phyloP scores from a whole-genome alignment of 2,888 invertebrate genomes.

The Tricholauxania praeusta region DNA sequence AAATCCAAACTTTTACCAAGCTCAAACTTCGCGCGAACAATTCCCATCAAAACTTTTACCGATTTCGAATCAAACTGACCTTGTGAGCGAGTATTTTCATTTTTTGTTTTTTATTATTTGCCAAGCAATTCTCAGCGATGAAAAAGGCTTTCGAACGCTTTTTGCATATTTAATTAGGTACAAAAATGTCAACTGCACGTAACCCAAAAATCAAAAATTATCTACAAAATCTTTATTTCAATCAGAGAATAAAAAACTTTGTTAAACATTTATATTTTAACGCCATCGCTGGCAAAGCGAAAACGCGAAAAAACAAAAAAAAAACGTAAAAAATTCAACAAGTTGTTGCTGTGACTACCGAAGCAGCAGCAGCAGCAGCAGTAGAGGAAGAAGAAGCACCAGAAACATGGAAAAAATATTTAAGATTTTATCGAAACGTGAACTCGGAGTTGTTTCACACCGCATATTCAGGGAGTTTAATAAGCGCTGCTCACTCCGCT shows the following conservation, averaged over 20 bases:
- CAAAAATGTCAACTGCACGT: slow-evolving; percentile 35
- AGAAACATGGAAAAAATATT: background rate
- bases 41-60: no score
- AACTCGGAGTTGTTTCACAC: slow-evolving; percentile 55
- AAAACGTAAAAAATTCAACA: slow-evolving; percentile 35
- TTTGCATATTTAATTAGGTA: slow-evolving; percentile 63
- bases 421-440: slow-evolving; percentile 43
- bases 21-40: no score
- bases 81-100: no score
- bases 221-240: slow-evolving; percentile 18
- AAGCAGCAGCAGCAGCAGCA: slow-evolving; percentile 12
- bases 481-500: slow-evolving; percentile 5
- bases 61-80: no score
- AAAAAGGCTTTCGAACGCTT: slow-evolving; percentile 51
- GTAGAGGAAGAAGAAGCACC: slow-evolving; percentile 3
- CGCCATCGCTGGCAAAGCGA: slow-evolving; percentile 24
- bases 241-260: slow-evolving; percentile 39
- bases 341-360: slow-evolving; percentile 28
- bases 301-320: slow-evolving; percentile 26
- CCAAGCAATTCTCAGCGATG: no score
- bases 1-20: no score
- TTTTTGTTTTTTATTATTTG: no score
- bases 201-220: slow-evolving; percentile 16
- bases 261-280: slow-evolving; percentile 44
- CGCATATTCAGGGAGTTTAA: slow-evolving; percentile 51